Evolutionary conservation across 2,797 vertebrate genomes (phyloP).

Genomic region (Falco biarmicus): DNA sequence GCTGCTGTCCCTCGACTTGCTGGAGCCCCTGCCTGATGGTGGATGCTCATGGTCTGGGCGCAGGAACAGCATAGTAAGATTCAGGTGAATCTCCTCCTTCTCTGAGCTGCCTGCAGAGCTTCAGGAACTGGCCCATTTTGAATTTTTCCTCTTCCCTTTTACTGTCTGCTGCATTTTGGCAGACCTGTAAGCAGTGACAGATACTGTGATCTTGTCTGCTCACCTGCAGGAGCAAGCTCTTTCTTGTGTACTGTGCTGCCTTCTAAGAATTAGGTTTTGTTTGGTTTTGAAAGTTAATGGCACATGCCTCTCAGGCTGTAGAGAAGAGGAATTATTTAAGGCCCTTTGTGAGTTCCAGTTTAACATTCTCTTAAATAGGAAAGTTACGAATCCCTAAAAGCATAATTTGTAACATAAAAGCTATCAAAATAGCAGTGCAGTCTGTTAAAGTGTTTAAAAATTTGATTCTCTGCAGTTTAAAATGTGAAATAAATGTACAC

Average conservation of each 20-base stretch:
- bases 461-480: conserved; percentile 46
- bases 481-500: conserved; percentile 65
- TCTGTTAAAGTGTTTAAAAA: conserved; percentile 67
- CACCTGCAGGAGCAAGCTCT: background rate
- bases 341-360: conserved; percentile 26
- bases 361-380: conserved; percentile 51
- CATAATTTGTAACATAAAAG: conserved; percentile 46
- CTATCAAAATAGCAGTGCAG: conserved; percentile 28
- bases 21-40: background rate
- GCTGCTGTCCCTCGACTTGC: background rate
- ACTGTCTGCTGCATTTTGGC: background rate
- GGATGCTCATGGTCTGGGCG: background rate
- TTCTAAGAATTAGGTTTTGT: background rate
- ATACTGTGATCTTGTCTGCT: background rate
- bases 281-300: conserved; percentile 39
- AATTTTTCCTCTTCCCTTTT: background rate
- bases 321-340: background rate
- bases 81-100: background rate
- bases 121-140: background rate
- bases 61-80: background rate
- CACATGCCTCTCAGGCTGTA: background rate
- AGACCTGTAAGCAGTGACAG: background rate
- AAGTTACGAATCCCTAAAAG: conserved; percentile 54
- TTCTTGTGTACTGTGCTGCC: background rate
- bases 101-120: background rate